Base-by-base conservation (phyloP, 2,797 vertebrate species). In the Hybognathus amarus region DNA sequence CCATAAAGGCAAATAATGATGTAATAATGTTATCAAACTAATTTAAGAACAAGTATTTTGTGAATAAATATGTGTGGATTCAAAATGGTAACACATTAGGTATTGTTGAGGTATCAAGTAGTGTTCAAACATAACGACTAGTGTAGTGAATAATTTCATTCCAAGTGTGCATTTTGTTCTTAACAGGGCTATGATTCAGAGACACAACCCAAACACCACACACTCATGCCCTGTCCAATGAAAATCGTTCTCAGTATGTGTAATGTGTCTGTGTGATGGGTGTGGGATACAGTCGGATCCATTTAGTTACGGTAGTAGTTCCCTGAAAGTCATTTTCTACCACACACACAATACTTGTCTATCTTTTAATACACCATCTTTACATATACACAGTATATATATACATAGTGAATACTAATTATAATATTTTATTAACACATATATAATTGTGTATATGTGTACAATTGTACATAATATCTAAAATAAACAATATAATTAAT, bases 151-250 rank as follows among this genome's bases (percentile, higher is more conserved):
- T 56, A 10, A 38, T 56, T 56, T 38, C 38, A 75, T 75, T 56
- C 4, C 50, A 54, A n/a, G 56, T 30, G 17, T 8, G 74, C 22
- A 45, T 64, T 40, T 64, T 5, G 40, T 47, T 64, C 42, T 63
- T 9, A 47, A n/a, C 13, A 24, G 52, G 22, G 6, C 6, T 18
- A 24, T 40, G 54, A 59, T 10, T 76, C 33, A 76, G 27, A 79
- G 77, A 67, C 38, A 13, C 70, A 75, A 15, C 42, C 45, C 27
- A 64, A 85, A 83, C 83, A 78, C 38, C 78, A 82, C 71, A 84
- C 36, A 84, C 36, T 42, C 45, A 87, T 86, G 84, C 69, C 71
- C 69, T 86, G 86, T 83, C 86, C 75, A 54, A 69, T 45, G 78
- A 13, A 79, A 45, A 56, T 27, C 9, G 20, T 61, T 69, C 27